A percentile compares a stretch with the other conserved stretches of the same genome.
Conservation (phyloP, 2,888 invertebrate species). For the Pocota personata region DNA sequence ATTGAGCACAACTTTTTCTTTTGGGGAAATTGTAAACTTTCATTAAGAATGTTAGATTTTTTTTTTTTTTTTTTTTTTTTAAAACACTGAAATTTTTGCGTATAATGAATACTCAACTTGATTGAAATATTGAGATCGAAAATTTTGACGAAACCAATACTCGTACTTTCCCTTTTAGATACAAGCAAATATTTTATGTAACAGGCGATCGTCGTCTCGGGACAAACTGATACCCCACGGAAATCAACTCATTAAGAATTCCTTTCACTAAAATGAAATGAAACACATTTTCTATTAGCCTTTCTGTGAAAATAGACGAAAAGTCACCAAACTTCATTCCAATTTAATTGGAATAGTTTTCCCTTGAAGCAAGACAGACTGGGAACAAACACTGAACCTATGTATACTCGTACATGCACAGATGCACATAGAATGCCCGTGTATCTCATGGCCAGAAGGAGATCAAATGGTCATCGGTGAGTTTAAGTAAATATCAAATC, state of each 20-base stretch:
- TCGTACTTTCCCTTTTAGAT: too few species aligned
- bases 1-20: too few species aligned
- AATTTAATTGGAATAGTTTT: conserved; percentile 29
- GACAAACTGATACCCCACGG: neutral
- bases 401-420: too few species aligned
- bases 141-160: too few species aligned
- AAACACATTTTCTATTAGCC: conserved; percentile 20
- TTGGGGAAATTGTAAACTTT: too few species aligned
- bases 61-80: too few species aligned
- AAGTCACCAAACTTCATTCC: conserved; percentile 24
- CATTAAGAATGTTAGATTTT: too few species aligned
- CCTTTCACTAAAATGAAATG: conserved; percentile 5
- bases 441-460: neutral
- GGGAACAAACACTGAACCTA: neutral
- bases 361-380: neutral
- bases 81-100: too few species aligned
- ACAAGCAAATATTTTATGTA: too few species aligned
- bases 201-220: neutral
- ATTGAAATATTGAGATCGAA: too few species aligned
- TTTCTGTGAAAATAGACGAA: conserved; percentile 23
- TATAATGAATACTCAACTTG: too few species aligned
- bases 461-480: neutral
- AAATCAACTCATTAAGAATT: conserved; percentile 15
- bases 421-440: neutral
- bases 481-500: neutral